Conservation (phyloP, 2,797 vertebrate genomes). For the Anolis apletophallus region DNA sequence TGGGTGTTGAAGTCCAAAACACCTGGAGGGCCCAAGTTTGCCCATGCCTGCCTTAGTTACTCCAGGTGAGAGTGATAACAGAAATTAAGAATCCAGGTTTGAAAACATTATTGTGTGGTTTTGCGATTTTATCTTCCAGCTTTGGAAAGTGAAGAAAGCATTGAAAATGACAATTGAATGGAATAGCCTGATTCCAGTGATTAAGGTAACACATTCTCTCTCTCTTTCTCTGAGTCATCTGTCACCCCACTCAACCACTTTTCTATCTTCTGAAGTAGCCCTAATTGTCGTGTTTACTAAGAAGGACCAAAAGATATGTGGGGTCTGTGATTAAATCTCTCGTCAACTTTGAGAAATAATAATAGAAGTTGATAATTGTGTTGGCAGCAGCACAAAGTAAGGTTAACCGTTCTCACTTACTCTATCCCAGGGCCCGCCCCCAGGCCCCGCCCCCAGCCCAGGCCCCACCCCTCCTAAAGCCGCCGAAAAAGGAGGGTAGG, state of each 20-base stretch:
- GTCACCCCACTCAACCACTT: background rate
- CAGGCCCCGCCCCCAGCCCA: too few species aligned
- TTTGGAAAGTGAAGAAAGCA: constrained; percentile 95
- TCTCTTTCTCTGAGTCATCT: background rate
- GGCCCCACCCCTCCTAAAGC: too few species aligned
- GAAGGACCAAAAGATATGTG: background rate
- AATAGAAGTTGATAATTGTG: background rate
- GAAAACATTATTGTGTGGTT: background rate
- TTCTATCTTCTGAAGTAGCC: background rate
- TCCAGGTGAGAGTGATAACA: background rate
- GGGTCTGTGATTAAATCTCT: background rate
- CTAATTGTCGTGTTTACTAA: background rate
- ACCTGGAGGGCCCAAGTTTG: too few species aligned
- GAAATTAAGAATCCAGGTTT: background rate
- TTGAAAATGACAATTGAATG: constrained; percentile 86
- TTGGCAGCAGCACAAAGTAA: background rate
- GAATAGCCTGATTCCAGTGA: constrained; percentile 82
- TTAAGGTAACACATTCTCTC: constrained; percentile 70
- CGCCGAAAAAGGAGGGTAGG: too few species aligned
- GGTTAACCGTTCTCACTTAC: background rate
- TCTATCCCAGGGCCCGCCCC: too few species aligned
- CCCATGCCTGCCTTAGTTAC: background rate
- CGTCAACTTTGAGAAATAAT: background rate
- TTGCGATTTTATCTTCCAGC: constrained; percentile 71
- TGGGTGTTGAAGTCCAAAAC: too few species aligned